A percentile compares a stretch with the other conserved stretches of the same genome.
These are phyloP conservation scores for Rhipidura dahli DNA, from an alignment of 2,113 vertebrate genomes.

Conservation along the genomic window DNA sequence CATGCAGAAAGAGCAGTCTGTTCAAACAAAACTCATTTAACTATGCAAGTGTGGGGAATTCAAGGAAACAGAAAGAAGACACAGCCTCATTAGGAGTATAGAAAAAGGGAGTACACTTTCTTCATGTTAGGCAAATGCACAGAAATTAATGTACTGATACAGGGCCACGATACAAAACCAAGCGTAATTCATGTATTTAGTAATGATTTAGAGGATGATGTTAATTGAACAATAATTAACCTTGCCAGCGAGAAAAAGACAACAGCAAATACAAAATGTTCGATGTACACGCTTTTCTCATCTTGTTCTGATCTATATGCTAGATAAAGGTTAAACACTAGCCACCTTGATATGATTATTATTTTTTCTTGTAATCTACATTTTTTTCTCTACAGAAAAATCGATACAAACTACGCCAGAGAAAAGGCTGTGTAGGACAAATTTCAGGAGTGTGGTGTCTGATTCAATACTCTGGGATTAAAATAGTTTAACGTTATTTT, in stretches of 20 bases:
- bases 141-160: not conserved
- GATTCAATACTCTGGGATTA: not conserved
- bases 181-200: not conserved
- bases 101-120: not conserved
- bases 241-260: not conserved
- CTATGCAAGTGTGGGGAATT: not conserved
- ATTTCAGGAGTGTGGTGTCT: not conserved
- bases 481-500: not conserved
- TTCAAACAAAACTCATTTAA: not conserved
- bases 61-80: not conserved
- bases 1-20: not conserved
- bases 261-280: not conserved
- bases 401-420: not conserved
- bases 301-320: not conserved
- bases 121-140: not conserved
- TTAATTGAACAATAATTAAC: not conserved
- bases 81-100: not conserved
- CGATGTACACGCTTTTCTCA: not conserved
- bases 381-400: not conserved
- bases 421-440: not conserved
- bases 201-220: not conserved
- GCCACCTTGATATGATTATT: not conserved
- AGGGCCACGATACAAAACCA: not conserved
- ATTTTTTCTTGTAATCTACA: not conserved
- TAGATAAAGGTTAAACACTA: not conserved